Percentiles rank a stretch among this genome's conserved stretches.
phyloP scores from a whole-genome alignment of 2,113 vertebrate genomes.

The Microcebus murinus region DNA sequence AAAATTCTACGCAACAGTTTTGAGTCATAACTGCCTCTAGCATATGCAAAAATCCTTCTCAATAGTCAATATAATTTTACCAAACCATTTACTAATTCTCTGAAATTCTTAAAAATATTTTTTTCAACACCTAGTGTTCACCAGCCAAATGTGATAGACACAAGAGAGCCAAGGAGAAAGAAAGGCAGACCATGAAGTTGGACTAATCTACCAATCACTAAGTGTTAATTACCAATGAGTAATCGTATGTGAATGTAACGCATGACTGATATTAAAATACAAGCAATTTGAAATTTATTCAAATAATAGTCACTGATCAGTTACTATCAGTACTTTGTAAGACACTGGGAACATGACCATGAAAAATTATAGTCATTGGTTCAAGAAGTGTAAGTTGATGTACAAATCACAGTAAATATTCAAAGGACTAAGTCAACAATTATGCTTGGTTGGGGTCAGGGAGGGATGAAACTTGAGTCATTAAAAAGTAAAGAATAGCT shows the following conservation, averaged over 20 bases:
- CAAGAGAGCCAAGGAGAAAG: background rate
- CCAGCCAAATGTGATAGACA: background rate
- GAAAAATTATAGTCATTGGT: background rate
- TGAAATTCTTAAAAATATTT: background rate
- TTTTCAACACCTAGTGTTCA: background rate
- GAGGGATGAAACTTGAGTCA: background rate
- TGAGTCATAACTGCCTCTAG: background rate
- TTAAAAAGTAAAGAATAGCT: background rate
- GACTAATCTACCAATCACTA: background rate
- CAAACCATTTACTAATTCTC: background rate
- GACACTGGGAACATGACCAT: background rate
- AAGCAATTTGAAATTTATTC: background rate
- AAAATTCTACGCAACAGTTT: background rate
- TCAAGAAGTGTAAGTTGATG: background rate
- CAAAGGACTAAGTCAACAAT: background rate
- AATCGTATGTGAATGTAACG: background rate
- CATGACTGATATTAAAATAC: background rate
- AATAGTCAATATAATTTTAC: background rate
- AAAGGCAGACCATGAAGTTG: background rate
- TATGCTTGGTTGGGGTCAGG: background rate
- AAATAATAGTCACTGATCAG: background rate
- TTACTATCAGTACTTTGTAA: background rate
- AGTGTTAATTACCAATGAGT: background rate
- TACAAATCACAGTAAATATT: background rate
- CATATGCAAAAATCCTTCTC: background rate